Base-by-base conservation (phyloP, 2,113 vertebrate genomes). In the Gavialis gangeticus region DNA sequence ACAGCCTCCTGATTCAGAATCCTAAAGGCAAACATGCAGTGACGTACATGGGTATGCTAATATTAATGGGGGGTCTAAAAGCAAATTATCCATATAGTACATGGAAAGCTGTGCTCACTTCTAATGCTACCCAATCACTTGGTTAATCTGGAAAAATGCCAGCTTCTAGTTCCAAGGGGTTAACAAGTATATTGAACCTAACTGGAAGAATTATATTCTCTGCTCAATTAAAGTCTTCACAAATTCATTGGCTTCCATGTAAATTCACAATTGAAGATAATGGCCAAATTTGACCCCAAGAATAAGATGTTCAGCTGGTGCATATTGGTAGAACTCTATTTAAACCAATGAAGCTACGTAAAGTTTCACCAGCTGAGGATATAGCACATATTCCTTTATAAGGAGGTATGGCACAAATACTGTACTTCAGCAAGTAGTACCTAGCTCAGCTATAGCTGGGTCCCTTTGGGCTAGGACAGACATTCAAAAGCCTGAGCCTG, bases 391-490 rank as follows among this genome's bases (percentile, higher is more conserved):
- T 24, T 62, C 10, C 60, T 25, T 15, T 55, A 56, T 57, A 75
- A 75, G 80, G 66, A 86, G 87, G 67, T 60, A n/a, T 1, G 91
- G 83, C 54, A 82, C 58, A 79, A 3, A 8, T 24, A 11, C 67
- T 92, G 95, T 92, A 66, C 91, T 92, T 56, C 2, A 82, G 81
- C 79, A 82, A 79, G 56, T 66, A 92, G 58, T 64, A 71, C 84
- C 93, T 79, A 83, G 86, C 84, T 84, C 87, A 62, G 30, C 59
- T 90, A 81, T 95, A 92, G 66, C 82, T 84, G 90, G 85, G 76
- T 87, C 91, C 46, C 46, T 46, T 46, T 46, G 46, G 46, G 46
- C 46, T 46, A 46, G 46, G 46, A 46, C 7, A 46, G 46, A 46
- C 46, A 46, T 46, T 46, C 46, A 46, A 9, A 46, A 46, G 46